Base-by-base conservation (phyloP, 1,140 invertebrate species). In the Ectropis grisescens region DNA sequence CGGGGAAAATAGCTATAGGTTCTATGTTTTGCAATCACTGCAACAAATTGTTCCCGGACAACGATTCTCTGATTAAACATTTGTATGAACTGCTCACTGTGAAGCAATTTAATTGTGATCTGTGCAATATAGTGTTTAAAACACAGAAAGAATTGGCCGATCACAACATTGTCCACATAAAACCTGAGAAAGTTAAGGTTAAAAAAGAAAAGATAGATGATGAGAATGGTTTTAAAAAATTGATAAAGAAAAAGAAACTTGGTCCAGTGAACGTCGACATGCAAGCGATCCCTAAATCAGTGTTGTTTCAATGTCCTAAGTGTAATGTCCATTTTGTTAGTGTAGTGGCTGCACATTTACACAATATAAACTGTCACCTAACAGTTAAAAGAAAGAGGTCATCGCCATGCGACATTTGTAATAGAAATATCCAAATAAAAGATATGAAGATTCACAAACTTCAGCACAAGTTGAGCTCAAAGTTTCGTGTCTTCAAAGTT, bases 11-110 rank as follows among this genome's bases (percentile, higher is more conserved):
- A 59, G 53, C 23, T 11, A 30, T 13, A 5, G 11, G 23, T 4
- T 23, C 32, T 1, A 27, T 35, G 19, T 13, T 37, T 1, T 65
- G 67, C 9, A 53, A 55, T 11, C 60, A 67, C 24, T 70, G 66
- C 13, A 48, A 62, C 9, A 41, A 36, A 3, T 36, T 26, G 1
- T 71, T 60, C 10, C 34, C 47, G 0, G 38, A 54, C 28, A 37
- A 55, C 3, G 44, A 33, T 1, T 32, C 45, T 1, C 26, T 71
- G 1, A 47, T 71, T 0, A 58, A 54, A 25, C 62, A 67, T 33
- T 30, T 58, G 2, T 61, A 70, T 13, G 52, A 59, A 14, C 8
- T 57, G 4, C 6, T 66, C 1, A 47, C 58, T 8, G 16, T 8
- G 3, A 19, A 19, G 16, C 16, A 19, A 19, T 19, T 4, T 8